These are phyloP conservation scores for Melanostoma mellinum DNA, from an alignment of 2,888 invertebrate genomes.

Conservation along the genomic window DNA sequence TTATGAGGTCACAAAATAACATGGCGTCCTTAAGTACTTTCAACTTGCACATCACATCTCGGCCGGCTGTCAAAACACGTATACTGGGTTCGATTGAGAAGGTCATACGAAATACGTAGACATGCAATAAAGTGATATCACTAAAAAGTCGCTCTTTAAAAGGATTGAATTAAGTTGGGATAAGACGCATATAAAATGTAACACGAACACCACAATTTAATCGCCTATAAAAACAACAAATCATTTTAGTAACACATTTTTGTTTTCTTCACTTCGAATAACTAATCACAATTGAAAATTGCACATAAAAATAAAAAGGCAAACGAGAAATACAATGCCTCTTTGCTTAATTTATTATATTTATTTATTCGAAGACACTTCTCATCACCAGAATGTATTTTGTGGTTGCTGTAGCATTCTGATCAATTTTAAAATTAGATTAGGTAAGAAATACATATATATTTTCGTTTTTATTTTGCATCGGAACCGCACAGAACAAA, in stretches of 20 bases:
- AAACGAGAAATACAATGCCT: slow-evolving; percentile 46
- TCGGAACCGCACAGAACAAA: slow-evolving; percentile 47
- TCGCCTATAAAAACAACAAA: not conserved
- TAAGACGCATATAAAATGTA: slow-evolving; percentile 1
- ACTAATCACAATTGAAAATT: slow-evolving; percentile 43
- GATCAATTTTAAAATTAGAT: slow-evolving; percentile 72
- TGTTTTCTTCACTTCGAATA: slow-evolving; percentile 17
- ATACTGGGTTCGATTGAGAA: slow-evolving; percentile 18
- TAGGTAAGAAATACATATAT: slow-evolving; percentile 60
- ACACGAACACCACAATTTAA: slow-evolving; percentile 1
- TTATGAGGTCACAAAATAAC: slow-evolving; percentile 50
- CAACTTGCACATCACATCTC: slow-evolving; percentile 7
- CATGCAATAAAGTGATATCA: not conserved
- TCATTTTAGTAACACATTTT: slow-evolving; percentile 52
- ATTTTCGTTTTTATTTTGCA: slow-evolving; percentile 45
- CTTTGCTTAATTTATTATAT: slow-evolving; percentile 44
- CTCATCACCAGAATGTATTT: slow-evolving; percentile 60
- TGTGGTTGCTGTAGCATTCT: slow-evolving; percentile 45
- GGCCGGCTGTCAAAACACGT: slow-evolving; percentile 47
- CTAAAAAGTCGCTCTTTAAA: too few species aligned
- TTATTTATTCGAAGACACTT: slow-evolving; percentile 35
- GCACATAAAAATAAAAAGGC: slow-evolving; percentile 56
- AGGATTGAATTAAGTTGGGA: not conserved
- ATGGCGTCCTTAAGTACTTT: slow-evolving; percentile 34
- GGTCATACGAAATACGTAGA: slow-evolving; percentile 30